Base-by-base conservation (phyloP, 1,140 invertebrate species). In the Phocides pigmalion region DNA sequence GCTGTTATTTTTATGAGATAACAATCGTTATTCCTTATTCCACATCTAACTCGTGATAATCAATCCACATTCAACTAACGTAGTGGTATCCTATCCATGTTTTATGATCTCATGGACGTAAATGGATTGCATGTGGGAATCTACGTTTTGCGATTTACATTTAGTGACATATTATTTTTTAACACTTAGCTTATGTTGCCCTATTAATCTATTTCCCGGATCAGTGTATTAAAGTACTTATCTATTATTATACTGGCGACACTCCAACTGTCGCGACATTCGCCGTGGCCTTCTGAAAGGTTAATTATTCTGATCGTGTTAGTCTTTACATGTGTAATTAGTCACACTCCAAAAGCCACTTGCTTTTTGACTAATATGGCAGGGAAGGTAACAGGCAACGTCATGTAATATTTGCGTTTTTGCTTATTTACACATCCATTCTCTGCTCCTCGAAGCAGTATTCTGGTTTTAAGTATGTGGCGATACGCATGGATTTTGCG, bases 251-350 rank as follows among this genome's bases (percentile, higher is more conserved):
- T 59, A 54, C 81, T 89, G 87, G 87, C 84, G 46, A 37, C 65
- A 61, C 44, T 84, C 87, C 87, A 89, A 82, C 64, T 58, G 76
- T 69, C 72, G 77, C 76, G 83, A 86, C 83, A 82, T 76, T 84
- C 79, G 73, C 75, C 68, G 54, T 86, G 87, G 81, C 87, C 87
- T 88, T 84, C 72, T 46, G 32, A 66, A 79, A 82, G 82, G 84
- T 84, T 87, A 84, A 83, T 83, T 81, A 81, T 87, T 84, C 80
- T 81, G 81, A 82, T 81, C 70, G 49, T 44, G 50, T 39, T 47
- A 61, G 35, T 66, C 20, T 67, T 62, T 62, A 62, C 58, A 67
- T 56, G 42, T 37, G 53, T 59, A 42, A 59, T 59, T 59, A 59
- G 41, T 59, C 25, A 59, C 20, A 42, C 53, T 28, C 42, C 28